Evolutionary conservation across 2,888 invertebrate species (phyloP), one percentile per base, ranked within the genome.

Genomic region (Leptinotarsa peninsularis): DNA sequence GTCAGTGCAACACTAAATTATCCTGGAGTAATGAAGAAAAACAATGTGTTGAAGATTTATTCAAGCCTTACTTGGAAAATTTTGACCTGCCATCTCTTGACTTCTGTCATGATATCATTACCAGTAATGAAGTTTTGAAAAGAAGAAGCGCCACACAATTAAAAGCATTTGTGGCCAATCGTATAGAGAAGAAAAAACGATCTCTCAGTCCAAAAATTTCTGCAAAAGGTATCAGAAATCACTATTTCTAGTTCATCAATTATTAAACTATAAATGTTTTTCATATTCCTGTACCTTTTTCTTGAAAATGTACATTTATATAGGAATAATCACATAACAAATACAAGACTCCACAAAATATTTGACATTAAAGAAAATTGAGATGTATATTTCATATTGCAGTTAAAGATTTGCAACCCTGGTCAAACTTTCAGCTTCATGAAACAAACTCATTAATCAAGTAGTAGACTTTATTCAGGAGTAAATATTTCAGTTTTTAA

Each of bases 111-210:
- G 69, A 69, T n/a, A 33, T 69, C 14, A 56, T 69, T 10, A 17
- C 50, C 10, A 52, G 17, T 54, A 54, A 69, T 15, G 69, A 54
- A 27, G 18, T 27, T 27, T 33, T 69, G 27, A 4, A 43, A 18
- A 50, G 69, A 54, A 50, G 68, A 54, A 69, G 56, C 54, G 69
- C 69, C 69, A 66, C 66, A 66, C 43, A 66, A 66, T 49, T 66
- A 7, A 66, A 66, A n/a, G 49, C 66, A 66, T 66, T 33, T 66
- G 49, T 66, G n/a, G 66, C 66, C 66, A 66, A 66, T 7, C 7
- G 21, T 18, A 66, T 66, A 13, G 66, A 66, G 18, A 66, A 66
- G 7, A 33, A 66, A 15, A 66, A 49, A 33, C 17, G 5, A 49
- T 18, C 4, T 18, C 17, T 66, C n/a, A 17, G 3, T n/a, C 49